Base-by-base conservation (phyloP, 2,113 vertebrate species). In the Megaceryle torquata region DNA sequence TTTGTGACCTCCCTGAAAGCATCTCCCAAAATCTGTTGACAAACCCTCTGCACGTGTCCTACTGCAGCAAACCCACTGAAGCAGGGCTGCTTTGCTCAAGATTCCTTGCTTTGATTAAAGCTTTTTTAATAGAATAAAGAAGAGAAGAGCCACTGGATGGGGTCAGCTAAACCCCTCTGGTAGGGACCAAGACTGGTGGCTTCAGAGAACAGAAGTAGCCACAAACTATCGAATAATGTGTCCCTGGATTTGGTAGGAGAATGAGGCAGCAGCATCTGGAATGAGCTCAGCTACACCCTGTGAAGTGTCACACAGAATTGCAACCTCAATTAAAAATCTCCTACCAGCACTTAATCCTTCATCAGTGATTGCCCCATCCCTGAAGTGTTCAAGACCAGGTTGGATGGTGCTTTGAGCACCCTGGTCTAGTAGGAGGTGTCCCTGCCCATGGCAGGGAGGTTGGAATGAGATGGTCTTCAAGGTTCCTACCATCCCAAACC, bases 241-340 rank as follows among this genome's bases (percentile, higher is more conserved):
- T 15, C 61, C 63, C 46, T 44, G 59, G 46, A 5, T 31, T 41
- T 80, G 80, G 60, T 35, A 33, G 46, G 29, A 63, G 35, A 37
- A 21, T 70, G 41, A 41, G 28, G 16, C 14, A 16, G 29, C 10
- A 56, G 37, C 46, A 29, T 10, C 48, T 54, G 48, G n/a, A 53
- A 0, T 11, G 53, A 78, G 20, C 26, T 59, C 44, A 59, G 53
- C 59, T 33, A 5, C 1, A 1, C 22, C 33, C 3, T 5, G 16
- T n/a, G n/a, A 76, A 44, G 2, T 31, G 16, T 2, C 44, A 33
- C 0, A 0, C 2, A 13, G 37, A 77, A 31, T 10, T 5, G 0
- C 41, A 50, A 8, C 10, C 31, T 33, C 22, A 14, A 56, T 63
- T 17, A 10, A 79, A 53, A 87, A 64, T 51, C 61, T 67, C 60